phyloP scores from a whole-genome alignment of 2,113 vertebrate species.

The Tupaia tana region DNA sequence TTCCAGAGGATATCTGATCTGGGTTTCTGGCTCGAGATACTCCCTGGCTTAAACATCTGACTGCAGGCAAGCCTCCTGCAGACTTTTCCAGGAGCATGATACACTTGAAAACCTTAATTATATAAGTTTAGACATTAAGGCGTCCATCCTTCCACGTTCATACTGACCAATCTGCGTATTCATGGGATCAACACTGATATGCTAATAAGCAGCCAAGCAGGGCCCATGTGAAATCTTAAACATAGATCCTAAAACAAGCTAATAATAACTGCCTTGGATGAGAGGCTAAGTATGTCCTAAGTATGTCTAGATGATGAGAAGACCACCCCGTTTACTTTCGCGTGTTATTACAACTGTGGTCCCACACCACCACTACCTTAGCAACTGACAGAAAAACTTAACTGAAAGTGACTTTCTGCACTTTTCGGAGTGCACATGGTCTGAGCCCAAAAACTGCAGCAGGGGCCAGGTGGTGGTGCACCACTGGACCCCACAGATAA shows the following conservation, averaged over 20 bases:
- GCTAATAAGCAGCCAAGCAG: neutral
- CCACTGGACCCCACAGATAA: too few relatives aligned
- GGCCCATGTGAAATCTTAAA: neutral
- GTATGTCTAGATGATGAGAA: neutral
- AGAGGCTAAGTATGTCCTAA: neutral
- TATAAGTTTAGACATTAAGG: neutral
- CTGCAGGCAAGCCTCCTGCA: neutral
- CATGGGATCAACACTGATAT: neutral
- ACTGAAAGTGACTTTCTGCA: neutral
- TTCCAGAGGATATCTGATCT: neutral
- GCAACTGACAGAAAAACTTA: neutral
- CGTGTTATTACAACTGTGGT: neutral
- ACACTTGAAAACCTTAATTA: neutral
- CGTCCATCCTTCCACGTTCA: neutral
- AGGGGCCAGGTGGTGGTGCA: too few relatives aligned
- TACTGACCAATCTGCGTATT: neutral
- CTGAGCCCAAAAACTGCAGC: neutral
- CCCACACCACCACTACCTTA: neutral
- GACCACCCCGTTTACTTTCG: neutral
- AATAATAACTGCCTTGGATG: neutral
- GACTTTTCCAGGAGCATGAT: neutral
- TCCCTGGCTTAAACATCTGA: neutral
- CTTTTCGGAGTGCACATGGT: neutral
- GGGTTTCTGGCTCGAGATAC: neutral
- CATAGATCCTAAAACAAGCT: neutral